These are phyloP conservation scores for Griposia aprilina DNA, from an alignment of 2,888 invertebrate species.

Conservation along the genomic window DNA sequence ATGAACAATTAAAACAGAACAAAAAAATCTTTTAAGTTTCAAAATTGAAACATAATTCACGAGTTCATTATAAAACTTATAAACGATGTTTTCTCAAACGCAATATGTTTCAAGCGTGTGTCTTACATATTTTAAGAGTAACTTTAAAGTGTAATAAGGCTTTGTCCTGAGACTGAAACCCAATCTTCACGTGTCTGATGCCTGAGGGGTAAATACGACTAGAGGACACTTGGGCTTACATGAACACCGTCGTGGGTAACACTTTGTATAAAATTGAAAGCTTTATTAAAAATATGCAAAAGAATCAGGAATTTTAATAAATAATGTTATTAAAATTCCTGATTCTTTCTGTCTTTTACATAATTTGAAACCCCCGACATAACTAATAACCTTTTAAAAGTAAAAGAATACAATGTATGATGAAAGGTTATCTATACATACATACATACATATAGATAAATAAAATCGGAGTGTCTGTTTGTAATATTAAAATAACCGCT, in stretches of 20 bases:
- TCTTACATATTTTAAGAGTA: constrained; percentile 26
- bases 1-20: not conserved
- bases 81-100: not conserved
- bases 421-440: too few species aligned
- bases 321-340: too few species aligned
- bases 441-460: too few species aligned
- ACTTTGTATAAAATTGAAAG: constrained; percentile 20
- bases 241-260: not conserved
- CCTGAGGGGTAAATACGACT: constrained; percentile 9
- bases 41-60: not conserved
- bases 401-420: not conserved
- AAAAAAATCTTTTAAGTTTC: not conserved
- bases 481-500: too few species aligned
- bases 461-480: too few species aligned
- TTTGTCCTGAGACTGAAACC: constrained; percentile 25
- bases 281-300: constrained; percentile 11
- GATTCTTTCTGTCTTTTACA: too few species aligned
- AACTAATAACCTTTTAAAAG: not conserved
- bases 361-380: not conserved
- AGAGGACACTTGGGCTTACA: constrained; percentile 17
- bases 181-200: constrained; percentile 20
- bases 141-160: constrained; percentile 41
- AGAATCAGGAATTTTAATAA: not conserved
- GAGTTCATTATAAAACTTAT: constrained; percentile 4
- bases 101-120: constrained; percentile 17